Evolutionary conservation across 2,113 vertebrate genomes (phyloP), one percentile per base, ranked within the genome.

Genomic region (Elaphurus davidianus): DNA sequence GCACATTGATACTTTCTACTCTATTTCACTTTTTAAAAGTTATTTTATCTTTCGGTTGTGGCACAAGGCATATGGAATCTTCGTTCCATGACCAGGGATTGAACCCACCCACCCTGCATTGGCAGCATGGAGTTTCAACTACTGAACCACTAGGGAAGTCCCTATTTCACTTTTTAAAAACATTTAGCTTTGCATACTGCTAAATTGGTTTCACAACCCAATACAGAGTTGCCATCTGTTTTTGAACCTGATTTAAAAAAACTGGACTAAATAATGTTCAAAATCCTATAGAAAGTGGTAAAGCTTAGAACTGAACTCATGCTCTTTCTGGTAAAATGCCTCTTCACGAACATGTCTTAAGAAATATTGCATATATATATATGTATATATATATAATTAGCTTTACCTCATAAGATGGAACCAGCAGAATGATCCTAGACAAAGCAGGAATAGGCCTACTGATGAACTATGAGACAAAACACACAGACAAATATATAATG

Each of bases 261-360:
- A 89, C 10, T 94, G 40, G 59, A 23, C 67, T 71, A 88, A 84
- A 87, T 91, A 71, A 88, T 91, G 30, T 90, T 97, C 59, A 90
- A 64, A 83, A 87, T 93, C 12, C 25, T 45, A 67, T 25, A 12
- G 64, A 76, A 91, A 91, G 30, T 62, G 36, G 59, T 90, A 82
- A 95, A 86, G 82, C 28, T 87, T 7, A 83, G 55, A 71, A 76
- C 59, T 47, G 50, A 94, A 86, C 74, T 87, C 43, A 52, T 52
- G 15, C 33, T 93, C 47, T 94, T 92, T 55, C 45, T 13, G 30
- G 27, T 91, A 85, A 84, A 79, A 79, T 84, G 27, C 21, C 50
- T 95, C 50, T 84, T 82, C 16, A 52, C 8, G 30, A 92, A 64
- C 11, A 62, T 62, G 88, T 87, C 16, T 57, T 87, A 40, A 89